phyloP scores from a whole-genome alignment of 1,140 invertebrate species.

The Sminthurides bifidus region DNA sequence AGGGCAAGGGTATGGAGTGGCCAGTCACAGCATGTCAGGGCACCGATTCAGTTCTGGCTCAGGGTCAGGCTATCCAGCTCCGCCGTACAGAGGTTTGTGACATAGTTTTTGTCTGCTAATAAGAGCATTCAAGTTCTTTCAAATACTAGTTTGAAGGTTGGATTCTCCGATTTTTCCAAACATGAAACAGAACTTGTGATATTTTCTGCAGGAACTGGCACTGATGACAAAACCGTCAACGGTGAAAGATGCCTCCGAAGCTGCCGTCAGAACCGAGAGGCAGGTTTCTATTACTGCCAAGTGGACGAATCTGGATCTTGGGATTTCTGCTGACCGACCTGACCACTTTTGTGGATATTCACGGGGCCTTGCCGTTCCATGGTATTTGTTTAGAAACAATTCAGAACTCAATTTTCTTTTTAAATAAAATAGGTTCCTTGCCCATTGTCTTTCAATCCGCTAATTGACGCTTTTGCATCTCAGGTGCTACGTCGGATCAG shows the following conservation, averaged over 20 bases:
- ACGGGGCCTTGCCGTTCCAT: conserved; percentile 23
- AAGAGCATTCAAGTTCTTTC: background rate
- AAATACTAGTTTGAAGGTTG: background rate
- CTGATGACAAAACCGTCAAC: conserved; percentile 22
- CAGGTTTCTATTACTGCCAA: conserved; percentile 31
- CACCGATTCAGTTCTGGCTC: too few species aligned
- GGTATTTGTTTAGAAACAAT: conserved; percentile 8
- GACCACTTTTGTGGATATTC: conserved; percentile 30
- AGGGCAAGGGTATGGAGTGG: background rate
- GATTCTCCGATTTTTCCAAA: background rate
- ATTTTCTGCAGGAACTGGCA: background rate
- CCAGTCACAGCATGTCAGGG: background rate
- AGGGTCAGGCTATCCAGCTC: background rate
- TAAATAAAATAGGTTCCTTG: background rate
- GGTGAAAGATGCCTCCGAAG: conserved; percentile 22
- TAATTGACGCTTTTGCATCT: background rate
- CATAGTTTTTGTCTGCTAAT: too few species aligned
- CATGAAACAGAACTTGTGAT: too few species aligned
- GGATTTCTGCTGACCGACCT: conserved; percentile 21
- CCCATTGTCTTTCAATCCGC: background rate
- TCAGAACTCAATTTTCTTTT: background rate
- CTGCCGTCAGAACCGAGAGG: conserved; percentile 26
- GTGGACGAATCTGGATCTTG: conserved; percentile 20
- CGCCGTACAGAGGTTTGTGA: background rate
- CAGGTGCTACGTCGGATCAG: conserved; percentile 30